Evolutionary conservation across 2,888 invertebrate species (phyloP).

Genomic region (Aphidoletes aphidimyza): DNA sequence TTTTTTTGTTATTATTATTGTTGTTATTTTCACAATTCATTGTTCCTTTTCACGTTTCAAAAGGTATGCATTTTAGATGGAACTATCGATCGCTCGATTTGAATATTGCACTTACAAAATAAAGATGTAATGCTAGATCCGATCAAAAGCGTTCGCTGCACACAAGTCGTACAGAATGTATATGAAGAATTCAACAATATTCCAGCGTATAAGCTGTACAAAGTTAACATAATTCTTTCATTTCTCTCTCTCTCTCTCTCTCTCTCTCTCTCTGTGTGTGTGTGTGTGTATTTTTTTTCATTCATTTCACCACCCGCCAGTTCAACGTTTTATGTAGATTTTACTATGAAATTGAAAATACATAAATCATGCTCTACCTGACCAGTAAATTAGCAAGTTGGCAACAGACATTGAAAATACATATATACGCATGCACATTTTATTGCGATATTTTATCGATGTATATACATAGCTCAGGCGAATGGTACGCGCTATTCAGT

Average conservation of each 20-base stretch:
- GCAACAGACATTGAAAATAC: conserved; percentile 14
- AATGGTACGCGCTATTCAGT: too few species aligned
- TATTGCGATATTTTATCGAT: too few species aligned
- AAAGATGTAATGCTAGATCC: not conserved
- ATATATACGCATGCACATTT: not conserved
- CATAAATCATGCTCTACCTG: conserved; percentile 51
- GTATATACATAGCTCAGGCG: too few species aligned
- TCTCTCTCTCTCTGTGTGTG: not conserved
- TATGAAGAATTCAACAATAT: too few species aligned
- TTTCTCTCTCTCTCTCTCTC: not conserved
- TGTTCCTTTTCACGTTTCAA: not conserved
- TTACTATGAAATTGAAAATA: conserved; percentile 43
- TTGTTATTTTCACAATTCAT: not conserved
- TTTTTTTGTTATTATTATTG: not conserved
- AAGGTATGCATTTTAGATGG: conserved; percentile 2
- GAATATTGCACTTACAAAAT: not conserved
- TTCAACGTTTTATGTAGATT: conserved; percentile 24
- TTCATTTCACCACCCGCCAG: not conserved
- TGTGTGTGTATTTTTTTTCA: too few species aligned
- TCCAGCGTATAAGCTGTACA: too few species aligned
- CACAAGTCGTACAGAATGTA: too few species aligned
- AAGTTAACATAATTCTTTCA: conserved; percentile 1
- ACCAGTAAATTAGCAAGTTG: conserved; percentile 50
- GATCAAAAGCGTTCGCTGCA: not conserved
- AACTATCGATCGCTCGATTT: not conserved